Base-by-base conservation (phyloP, 2,888 invertebrate species). In the Hedya salicella region DNA sequence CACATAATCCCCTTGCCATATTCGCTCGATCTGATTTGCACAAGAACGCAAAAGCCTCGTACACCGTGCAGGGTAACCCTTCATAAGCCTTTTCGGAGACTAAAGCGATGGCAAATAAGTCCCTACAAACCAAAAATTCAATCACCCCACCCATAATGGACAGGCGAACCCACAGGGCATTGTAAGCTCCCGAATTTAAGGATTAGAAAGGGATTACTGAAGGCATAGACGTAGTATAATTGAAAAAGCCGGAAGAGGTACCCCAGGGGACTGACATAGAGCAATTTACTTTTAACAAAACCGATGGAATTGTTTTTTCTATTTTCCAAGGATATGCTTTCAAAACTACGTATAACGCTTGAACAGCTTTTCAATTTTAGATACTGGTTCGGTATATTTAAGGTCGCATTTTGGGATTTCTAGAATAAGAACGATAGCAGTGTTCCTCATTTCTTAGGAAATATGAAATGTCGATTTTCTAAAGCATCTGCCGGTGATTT, bases 121-220 rank as follows among this genome's bases (percentile, higher is more conserved):
- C 19, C 16, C 49, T n/a, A 49, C 60, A 16, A 21, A 40, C 30
- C 60, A 61, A 50, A 61, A 50, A 61, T 61, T 54, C 62, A 63
- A 56, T 63, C 54, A 54, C 39, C 14, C 39, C 21, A 19, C 54
- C 39, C 17, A 63, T 25, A 48, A 54, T 54, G 40, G 39, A 40
- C 48, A 63, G 54, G 17, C 48, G 39, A 63, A 56, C 63, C 63
- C 42, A 57, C 5, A 46, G 62, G 53, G 53, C 16, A 62, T 62
- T 53, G 36, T 21, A 44, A 62, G 53, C 46, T 46, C 25, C 52
- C 46, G 65, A 61, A 66, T 66, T 48, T 54, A 54, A 42, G 61
- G 53, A 66, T 66, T 61, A 66, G 48, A 59, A 66, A 61, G 19
- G 65, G 66, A 61, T 61, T 61, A 66, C 60, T n/a, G 48, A 53